phyloP scores from a whole-genome alignment of 2,888 invertebrate species.

The Acleris sparsana region DNA sequence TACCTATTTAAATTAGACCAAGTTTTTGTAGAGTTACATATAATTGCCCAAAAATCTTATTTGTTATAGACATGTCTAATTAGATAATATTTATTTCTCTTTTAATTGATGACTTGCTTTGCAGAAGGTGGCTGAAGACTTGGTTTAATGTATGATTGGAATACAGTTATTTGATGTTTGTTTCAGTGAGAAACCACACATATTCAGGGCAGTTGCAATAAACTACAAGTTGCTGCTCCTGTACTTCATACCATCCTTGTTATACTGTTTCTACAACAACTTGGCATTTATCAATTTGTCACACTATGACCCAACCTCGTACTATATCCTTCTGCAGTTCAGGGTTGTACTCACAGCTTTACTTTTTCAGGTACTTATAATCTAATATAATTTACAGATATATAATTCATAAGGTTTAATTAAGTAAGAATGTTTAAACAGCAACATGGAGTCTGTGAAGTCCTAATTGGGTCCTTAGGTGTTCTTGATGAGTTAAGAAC shows the following conservation, averaged over 20 bases:
- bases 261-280: conserved; percentile 98
- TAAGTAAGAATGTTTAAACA: too few species aligned
- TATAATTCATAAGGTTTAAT: too few species aligned
- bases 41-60: neutral
- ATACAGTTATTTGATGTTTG: conserved; percentile 40
- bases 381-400: too few species aligned
- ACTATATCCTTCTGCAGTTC: conserved; percentile 94
- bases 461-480: neutral
- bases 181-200: conserved; percentile 85
- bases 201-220: conserved; percentile 82
- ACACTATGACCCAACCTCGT: conserved; percentile 96
- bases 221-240: conserved; percentile 87
- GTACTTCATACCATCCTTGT: conserved; percentile 94
- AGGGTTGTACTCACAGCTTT: conserved; percentile 96
- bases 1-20: neutral
- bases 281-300: conserved; percentile 95
- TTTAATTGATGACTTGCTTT: too few species aligned
- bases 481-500: neutral
- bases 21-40: neutral
- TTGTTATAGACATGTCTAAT: neutral
- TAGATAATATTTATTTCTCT: neutral
- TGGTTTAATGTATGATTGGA: neutral
- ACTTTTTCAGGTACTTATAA: conserved; percentile 90
- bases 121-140: neutral
- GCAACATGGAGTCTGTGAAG: too few species aligned